Percentiles rank a stretch among this genome's conserved stretches.
Conservation (phyloP, 2,888 invertebrate species). For the Phyto melanocephala region DNA sequence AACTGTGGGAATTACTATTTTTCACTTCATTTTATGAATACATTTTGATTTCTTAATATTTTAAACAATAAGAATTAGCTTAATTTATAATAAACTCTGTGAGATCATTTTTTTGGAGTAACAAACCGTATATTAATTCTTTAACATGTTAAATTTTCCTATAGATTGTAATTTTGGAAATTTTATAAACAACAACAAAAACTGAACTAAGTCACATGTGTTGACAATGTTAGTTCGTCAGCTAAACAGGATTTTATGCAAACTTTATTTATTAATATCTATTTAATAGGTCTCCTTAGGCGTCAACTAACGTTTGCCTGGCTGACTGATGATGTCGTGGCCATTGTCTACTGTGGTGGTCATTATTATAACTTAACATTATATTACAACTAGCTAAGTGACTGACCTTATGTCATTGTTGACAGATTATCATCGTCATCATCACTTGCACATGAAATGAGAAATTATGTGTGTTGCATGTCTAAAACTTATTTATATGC, state of each 20-base stretch:
- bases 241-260: neutral
- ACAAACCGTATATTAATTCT: no score
- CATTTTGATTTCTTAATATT: no score
- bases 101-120: no score
- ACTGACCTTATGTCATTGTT: constrained; percentile 57
- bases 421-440: constrained; percentile 60
- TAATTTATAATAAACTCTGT: no score
- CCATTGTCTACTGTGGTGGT: constrained; percentile 9
- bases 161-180: constrained; percentile 1
- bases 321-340: constrained; percentile 38
- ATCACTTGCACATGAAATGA: neutral
- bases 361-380: constrained; percentile 32
- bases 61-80: no score
- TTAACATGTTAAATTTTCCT: no score
- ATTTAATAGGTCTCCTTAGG: constrained; percentile 54
- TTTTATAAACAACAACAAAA: neutral
- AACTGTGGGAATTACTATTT: no score
- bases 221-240: constrained; percentile 24
- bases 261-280: constrained; percentile 61
- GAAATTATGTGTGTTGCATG: neutral
- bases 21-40: no score
- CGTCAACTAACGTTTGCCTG: neutral
- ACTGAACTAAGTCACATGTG: constrained; percentile 44
- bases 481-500: constrained; percentile 57
- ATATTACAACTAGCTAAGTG: constrained; percentile 17